Conservation (phyloP, 2,888 invertebrate species). For the Mesorhabditis sp. region DNA sequence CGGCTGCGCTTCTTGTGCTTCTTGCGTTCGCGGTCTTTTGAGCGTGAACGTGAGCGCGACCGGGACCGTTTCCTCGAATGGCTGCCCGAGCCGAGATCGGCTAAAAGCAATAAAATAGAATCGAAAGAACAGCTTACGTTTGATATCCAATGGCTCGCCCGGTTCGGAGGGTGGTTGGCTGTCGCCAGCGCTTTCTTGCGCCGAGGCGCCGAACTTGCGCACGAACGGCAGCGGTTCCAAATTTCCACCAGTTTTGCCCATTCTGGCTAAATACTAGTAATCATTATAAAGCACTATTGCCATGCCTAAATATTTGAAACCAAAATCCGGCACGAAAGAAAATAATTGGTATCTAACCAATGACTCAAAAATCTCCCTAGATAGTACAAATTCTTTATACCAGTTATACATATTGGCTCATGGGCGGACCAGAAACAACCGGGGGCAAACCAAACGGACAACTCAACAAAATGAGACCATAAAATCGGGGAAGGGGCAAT, state of each 20-base stretch:
- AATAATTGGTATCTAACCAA: too few species aligned
- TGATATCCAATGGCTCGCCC: too few species aligned
- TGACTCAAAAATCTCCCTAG: too few species aligned
- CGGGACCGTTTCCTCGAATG: constrained; percentile 7
- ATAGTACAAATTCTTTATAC: too few species aligned
- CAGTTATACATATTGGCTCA: too few species aligned
- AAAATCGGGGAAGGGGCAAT: background rate
- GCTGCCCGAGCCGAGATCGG: constrained; percentile 11
- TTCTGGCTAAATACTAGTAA: constrained; percentile 11
- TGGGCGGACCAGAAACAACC: too few species aligned
- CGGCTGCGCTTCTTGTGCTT: constrained; percentile 13
- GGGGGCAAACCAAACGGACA: too few species aligned
- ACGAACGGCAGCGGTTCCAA: constrained; percentile 55
- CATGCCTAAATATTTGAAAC: background rate
- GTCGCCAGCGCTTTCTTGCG: constrained; percentile 13
- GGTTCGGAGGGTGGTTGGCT: background rate
- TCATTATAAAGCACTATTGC: background rate
- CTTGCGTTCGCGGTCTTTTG: constrained; percentile 4
- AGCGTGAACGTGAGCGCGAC: constrained; percentile 10
- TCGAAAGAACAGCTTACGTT: background rate
- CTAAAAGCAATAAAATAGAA: constrained; percentile 4
- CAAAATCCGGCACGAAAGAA: background rate
- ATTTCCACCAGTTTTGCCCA: constrained; percentile 46
- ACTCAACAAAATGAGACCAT: too few species aligned
- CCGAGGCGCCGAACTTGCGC: constrained; percentile 47